Evolutionary conservation across 2,888 invertebrate genomes (phyloP).

Genomic region (Pseudeuparius sepicola): DNA sequence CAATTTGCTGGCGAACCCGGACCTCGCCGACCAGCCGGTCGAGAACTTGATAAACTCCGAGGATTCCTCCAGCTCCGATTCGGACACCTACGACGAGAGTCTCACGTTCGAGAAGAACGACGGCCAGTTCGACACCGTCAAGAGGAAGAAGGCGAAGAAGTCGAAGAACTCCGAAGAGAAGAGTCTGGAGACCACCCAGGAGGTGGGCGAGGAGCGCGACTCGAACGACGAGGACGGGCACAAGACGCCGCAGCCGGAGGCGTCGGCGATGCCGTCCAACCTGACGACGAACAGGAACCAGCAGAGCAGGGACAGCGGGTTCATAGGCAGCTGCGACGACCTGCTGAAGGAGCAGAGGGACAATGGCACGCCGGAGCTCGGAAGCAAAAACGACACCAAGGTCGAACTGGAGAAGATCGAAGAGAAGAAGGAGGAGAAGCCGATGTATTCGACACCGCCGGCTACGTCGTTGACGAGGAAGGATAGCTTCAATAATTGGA

Average conservation of each 20-base stretch:
- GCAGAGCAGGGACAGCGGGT: constrained; percentile 80
- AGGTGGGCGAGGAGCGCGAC: constrained; percentile 47
- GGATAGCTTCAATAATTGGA: constrained; percentile 90
- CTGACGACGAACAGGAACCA: constrained; percentile 60
- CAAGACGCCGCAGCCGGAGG: constrained; percentile 58
- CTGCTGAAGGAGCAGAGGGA: constrained; percentile 58
- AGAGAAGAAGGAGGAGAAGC: constrained; percentile 49
- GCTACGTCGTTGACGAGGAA: constrained; percentile 62
- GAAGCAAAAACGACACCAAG: constrained; percentile 32
- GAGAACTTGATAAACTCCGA: too few species aligned
- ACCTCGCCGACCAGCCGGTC: constrained; percentile 39
- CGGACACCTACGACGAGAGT: constrained; percentile 58
- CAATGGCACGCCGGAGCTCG: constrained; percentile 31
- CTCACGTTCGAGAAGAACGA: constrained; percentile 62
- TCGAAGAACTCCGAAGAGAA: constrained; percentile 49
- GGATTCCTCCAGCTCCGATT: constrained; percentile 55
- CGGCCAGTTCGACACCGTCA: constrained; percentile 70
- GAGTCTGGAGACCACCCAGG: constrained; percentile 52
- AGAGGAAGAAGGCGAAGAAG: constrained; percentile 74
- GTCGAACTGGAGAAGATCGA: constrained; percentile 48
- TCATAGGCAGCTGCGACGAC: constrained; percentile 82
- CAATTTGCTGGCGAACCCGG: constrained; percentile 59
- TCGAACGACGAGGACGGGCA: constrained; percentile 55
- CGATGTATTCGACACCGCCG: constrained; percentile 42
- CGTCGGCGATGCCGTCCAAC: constrained; percentile 43